Evolutionary conservation across 2,888 invertebrate species (phyloP).

Genomic region (Gymnoscelis rufifasciata): DNA sequence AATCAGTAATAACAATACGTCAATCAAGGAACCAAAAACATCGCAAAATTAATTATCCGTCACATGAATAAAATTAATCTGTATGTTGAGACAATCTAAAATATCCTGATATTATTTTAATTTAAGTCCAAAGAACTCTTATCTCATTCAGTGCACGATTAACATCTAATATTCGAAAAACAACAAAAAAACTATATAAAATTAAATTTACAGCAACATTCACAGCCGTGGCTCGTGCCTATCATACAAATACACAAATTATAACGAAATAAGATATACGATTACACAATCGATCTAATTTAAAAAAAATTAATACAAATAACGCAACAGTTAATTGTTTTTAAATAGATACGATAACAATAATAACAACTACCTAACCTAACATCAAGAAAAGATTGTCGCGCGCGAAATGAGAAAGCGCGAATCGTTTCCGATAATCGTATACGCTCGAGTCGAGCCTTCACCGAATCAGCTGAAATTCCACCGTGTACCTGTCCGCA

Average conservation of each 20-base stretch:
- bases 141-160: constrained; percentile 2
- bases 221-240: constrained; percentile 1
- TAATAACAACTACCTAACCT: constrained; percentile 18
- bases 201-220: constrained; percentile 8
- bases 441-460: constrained; percentile 18
- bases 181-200: constrained; percentile 7
- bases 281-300: constrained; percentile 8
- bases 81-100: no score
- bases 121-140: no score
- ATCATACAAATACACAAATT: constrained; percentile 14
- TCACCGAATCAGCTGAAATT: not conserved
- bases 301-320: not conserved
- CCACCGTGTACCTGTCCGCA: not conserved
- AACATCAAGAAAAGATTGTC: constrained; percentile 10
- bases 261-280: constrained; percentile 16
- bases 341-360: constrained; percentile 4
- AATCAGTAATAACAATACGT: no score
- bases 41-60: no score
- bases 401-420: constrained; percentile 8
- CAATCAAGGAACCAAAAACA: no score
- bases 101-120: no score
- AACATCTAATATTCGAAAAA: constrained; percentile 21
- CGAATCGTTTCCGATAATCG: constrained; percentile 8
- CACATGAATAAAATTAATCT: no score
- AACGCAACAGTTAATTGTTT: not conserved